A percentile compares a stretch with the other conserved stretches of the same genome.
Evolutionary conservation across 1,140 invertebrate genomes (phyloP).

Genomic region (Saccostrea echinata): DNA sequence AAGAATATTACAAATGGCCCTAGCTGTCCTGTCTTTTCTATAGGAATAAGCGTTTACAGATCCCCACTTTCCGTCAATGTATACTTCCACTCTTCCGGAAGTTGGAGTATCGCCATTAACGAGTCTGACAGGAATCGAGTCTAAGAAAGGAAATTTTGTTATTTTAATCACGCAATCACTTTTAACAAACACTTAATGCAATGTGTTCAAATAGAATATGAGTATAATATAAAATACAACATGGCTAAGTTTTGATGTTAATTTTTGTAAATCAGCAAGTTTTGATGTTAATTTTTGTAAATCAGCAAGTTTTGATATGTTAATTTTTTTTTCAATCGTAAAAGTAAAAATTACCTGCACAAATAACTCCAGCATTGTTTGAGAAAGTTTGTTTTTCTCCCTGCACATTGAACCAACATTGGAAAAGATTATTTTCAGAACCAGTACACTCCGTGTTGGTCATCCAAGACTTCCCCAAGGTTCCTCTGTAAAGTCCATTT

Average conservation of each 20-base stretch:
- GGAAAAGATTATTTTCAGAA: not conserved
- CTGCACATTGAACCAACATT: not conserved
- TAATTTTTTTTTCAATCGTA: no score
- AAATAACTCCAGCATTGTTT: conserved; percentile 8
- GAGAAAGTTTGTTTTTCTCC: not conserved
- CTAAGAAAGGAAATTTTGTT: not conserved
- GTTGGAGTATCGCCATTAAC: not conserved
- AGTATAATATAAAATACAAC: no score
- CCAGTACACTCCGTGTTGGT: not conserved
- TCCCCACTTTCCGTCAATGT: not conserved
- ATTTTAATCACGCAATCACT: no score
- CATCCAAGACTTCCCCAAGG: conserved; percentile 2
- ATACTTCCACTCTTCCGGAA: not conserved
- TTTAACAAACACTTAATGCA: no score
- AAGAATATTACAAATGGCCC: not conserved
- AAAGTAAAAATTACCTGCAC: not conserved
- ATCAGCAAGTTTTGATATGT: no score
- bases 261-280: no score
- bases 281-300: no score
- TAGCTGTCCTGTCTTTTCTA: not conserved
- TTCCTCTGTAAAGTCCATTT: conserved; percentile 1
- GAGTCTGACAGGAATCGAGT: not conserved
- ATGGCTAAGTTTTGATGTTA: no score
- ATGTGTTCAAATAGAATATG: no score
- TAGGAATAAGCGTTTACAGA: not conserved